phyloP scores from a whole-genome alignment of 2,113 vertebrate species.

The Casuarius casuarius region DNA sequence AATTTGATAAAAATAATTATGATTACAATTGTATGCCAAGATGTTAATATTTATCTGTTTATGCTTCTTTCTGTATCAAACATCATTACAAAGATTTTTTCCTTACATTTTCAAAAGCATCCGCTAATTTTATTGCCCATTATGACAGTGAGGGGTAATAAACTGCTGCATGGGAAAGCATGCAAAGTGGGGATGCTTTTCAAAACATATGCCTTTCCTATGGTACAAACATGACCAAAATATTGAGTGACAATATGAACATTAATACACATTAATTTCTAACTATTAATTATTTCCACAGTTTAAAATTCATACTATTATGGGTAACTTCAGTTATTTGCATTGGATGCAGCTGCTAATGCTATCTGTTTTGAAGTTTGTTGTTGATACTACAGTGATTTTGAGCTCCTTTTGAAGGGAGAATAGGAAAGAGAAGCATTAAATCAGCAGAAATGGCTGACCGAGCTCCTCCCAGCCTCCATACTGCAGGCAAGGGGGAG shows the following conservation, averaged over 20 bases:
- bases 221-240: neutral
- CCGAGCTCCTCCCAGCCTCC: neutral
- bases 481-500: neutral
- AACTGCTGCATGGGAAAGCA: neutral
- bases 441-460: neutral
- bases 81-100: neutral
- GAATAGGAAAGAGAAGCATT: neutral
- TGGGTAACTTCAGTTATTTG: neutral
- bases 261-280: neutral
- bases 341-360: neutral
- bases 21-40: neutral
- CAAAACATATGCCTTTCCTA: neutral
- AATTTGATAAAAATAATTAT: neutral
- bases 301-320: neutral
- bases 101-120: neutral
- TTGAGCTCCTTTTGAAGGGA: neutral
- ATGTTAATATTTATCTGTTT: neutral
- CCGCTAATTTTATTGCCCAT: neutral
- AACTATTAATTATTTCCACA: neutral
- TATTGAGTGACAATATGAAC: neutral
- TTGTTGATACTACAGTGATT: neutral
- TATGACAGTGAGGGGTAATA: neutral
- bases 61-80: neutral
- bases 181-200: neutral
- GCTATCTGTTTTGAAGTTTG: rapidly evolving